These are phyloP conservation scores for Aspiorhynchus laticeps DNA, from an alignment of 2,113 vertebrate genomes.

Conservation along the genomic window DNA sequence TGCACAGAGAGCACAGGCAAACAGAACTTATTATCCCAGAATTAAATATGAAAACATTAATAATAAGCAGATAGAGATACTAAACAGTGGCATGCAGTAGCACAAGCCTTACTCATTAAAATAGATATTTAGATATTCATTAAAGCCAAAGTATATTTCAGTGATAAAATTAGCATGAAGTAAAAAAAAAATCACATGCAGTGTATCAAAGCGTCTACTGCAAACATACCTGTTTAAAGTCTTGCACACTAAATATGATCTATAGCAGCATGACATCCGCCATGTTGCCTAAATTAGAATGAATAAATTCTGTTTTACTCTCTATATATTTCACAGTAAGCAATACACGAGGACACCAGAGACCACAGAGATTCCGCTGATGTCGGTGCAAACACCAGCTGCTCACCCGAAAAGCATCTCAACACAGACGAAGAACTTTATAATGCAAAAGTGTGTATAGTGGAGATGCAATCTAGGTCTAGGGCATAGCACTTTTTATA, in stretches of 20 bases:
- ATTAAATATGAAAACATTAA: background rate
- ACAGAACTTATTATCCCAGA: background rate
- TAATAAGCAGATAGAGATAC: background rate
- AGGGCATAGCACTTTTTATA: slow-evolving; percentile 39
- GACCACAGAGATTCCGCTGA: slow-evolving; percentile 49
- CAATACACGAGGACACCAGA: slow-evolving; percentile 44
- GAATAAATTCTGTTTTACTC: slow-evolving; percentile 5
- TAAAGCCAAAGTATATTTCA: background rate
- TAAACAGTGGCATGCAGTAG: background rate
- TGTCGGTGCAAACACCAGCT: slow-evolving; percentile 34
- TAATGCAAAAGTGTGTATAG: slow-evolving; percentile 48
- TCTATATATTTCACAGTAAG: slow-evolving; percentile 52
- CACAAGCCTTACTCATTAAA: background rate
- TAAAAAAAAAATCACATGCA: background rate
- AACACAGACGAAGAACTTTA: slow-evolving; percentile 31
- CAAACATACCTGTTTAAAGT: slow-evolving; percentile 8
- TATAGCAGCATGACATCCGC: slow-evolving; percentile 2
- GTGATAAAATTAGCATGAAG: background rate
- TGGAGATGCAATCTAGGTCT: slow-evolving; percentile 34
- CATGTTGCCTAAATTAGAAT: slow-evolving; percentile 30
- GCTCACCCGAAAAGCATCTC: slow-evolving; percentile 28
- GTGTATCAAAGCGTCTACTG: background rate
- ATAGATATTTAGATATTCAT: background rate
- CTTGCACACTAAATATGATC: slow-evolving; percentile 34
- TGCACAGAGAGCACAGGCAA: background rate